Evolutionary conservation across 2,888 invertebrate genomes (phyloP).

Genomic region (Dorcus hopei): DNA sequence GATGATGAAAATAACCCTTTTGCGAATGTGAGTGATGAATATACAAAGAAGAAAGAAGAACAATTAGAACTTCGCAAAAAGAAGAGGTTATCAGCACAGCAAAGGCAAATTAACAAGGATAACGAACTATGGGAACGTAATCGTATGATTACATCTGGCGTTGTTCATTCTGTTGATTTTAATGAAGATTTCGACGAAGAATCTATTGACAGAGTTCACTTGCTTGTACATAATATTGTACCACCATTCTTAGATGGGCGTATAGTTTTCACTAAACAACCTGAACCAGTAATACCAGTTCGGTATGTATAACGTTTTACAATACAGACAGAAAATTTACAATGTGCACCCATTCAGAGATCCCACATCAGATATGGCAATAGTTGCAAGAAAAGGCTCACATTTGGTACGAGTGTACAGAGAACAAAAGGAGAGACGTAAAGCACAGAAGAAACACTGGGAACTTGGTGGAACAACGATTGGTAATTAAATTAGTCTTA

Average conservation of each 20-base stretch:
- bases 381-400: constrained; percentile 92
- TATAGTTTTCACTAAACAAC: constrained; percentile 98
- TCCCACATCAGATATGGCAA: constrained; percentile 96
- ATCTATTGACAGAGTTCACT: constrained; percentile 89
- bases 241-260: constrained; percentile 98
- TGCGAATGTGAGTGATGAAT: constrained; percentile 83
- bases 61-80: constrained; percentile 87
- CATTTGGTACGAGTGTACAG: constrained; percentile 84
- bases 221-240: constrained; percentile 95
- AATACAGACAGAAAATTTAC: background rate
- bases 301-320: constrained; percentile 46
- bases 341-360: constrained; percentile 58
- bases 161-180: constrained; percentile 83
- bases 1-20: constrained; percentile 93
- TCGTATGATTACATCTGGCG: constrained; percentile 93
- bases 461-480: constrained; percentile 94
- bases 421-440: constrained; percentile 94
- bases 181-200: constrained; percentile 96
- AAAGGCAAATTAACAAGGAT: constrained; percentile 96
- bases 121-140: constrained; percentile 99
- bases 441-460: constrained; percentile 99
- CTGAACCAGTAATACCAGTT: constrained; percentile 97
- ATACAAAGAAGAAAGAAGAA: constrained; percentile 89
- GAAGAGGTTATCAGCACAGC: constrained; percentile 90
- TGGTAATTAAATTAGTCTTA: constrained; percentile 49